Percentiles rank a stretch among this genome's conserved stretches.
phyloP scores from a whole-genome alignment of 2,113 vertebrate species.

The Dissostichus mawsoni region DNA sequence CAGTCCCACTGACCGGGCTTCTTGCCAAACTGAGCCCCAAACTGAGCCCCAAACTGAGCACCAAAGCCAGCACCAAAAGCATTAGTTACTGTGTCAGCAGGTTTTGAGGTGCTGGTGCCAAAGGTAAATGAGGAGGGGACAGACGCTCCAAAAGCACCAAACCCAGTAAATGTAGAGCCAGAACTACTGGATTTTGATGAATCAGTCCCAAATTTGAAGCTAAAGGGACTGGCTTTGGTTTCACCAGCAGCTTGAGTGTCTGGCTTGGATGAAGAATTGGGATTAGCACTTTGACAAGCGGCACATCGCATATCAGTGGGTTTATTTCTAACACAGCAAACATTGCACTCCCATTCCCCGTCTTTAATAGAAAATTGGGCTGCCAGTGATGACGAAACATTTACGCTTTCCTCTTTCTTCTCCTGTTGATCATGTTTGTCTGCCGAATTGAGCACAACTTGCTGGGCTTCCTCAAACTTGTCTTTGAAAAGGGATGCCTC shows the following conservation, averaged over 20 bases:
- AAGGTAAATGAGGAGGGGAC: slow-evolving; percentile 82
- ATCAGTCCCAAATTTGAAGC: slow-evolving; percentile 85
- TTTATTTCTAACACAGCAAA: slow-evolving; percentile 87
- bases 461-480: slow-evolving; percentile 94
- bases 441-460: slow-evolving; percentile 72
- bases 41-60: slow-evolving; percentile 53
- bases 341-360: slow-evolving; percentile 88
- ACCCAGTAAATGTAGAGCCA: slow-evolving; percentile 67
- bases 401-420: slow-evolving; percentile 47
- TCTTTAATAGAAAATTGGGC: slow-evolving; percentile 87
- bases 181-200: slow-evolving; percentile 55
- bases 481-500: slow-evolving; percentile 94
- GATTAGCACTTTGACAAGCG: slow-evolving; percentile 83
- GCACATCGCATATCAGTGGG: slow-evolving; percentile 79
- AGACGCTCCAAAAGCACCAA: slow-evolving; percentile 77
- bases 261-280: slow-evolving; percentile 62
- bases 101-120: slow-evolving; percentile 64
- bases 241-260: slow-evolving; percentile 57
- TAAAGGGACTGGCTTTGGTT: slow-evolving; percentile 64
- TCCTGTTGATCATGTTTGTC: slow-evolving; percentile 43
- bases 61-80: slow-evolving; percentile 42
- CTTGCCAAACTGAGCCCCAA: slow-evolving; percentile 80
- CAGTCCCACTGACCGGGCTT: slow-evolving; percentile 87
- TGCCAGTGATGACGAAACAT: slow-evolving; percentile 48
- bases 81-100: slow-evolving; percentile 47